These are phyloP conservation scores for Drosophila burlai DNA, from an alignment of 1,140 invertebrate species.

Conservation along the genomic window DNA sequence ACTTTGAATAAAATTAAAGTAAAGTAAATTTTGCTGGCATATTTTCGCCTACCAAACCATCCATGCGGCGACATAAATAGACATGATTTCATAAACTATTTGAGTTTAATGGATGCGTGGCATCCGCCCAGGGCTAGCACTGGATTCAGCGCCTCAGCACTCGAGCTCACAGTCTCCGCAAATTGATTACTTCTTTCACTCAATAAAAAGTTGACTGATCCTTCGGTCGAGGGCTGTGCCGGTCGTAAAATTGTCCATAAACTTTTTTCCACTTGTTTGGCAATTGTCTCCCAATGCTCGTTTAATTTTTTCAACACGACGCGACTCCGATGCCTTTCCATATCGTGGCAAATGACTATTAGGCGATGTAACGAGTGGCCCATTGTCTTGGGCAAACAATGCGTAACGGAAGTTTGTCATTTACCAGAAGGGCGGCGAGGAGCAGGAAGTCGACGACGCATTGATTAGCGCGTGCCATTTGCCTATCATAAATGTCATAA, in stretches of 20 bases:
- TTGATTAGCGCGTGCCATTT: slow-evolving; percentile 80
- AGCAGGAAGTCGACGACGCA: slow-evolving; percentile 48
- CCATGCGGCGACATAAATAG: slow-evolving; percentile 34
- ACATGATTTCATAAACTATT: slow-evolving; percentile 47
- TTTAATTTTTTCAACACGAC: slow-evolving; percentile 70
- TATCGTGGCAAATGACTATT: slow-evolving; percentile 70
- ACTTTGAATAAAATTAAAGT: slow-evolving; percentile 45
- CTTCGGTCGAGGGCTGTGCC: slow-evolving; percentile 37
- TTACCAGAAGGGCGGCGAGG: slow-evolving; percentile 13
- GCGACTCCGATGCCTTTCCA: slow-evolving; percentile 52
- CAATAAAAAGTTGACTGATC: slow-evolving; percentile 51
- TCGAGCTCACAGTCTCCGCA: slow-evolving; percentile 23
- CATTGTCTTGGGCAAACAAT: slow-evolving; percentile 61
- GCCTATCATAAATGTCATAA: slow-evolving; percentile 77
- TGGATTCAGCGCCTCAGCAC: not conserved
- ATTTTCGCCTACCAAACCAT: slow-evolving; percentile 33
- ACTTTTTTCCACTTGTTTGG: slow-evolving; percentile 63
- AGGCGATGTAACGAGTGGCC: slow-evolving; percentile 46
- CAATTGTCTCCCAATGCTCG: slow-evolving; percentile 70
- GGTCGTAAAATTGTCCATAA: slow-evolving; percentile 53
- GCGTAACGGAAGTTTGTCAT: slow-evolving; percentile 69
- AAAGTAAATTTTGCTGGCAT: slow-evolving; percentile 35
- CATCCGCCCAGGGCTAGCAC: not conserved
- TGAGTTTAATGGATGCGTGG: slow-evolving; percentile 35
- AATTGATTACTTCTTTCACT: slow-evolving; percentile 61